Percentiles rank a stretch among this genome's conserved stretches.
Evolutionary conservation across 2,888 invertebrate species (phyloP).

Genomic region (Slavum lentiscoides): DNA sequence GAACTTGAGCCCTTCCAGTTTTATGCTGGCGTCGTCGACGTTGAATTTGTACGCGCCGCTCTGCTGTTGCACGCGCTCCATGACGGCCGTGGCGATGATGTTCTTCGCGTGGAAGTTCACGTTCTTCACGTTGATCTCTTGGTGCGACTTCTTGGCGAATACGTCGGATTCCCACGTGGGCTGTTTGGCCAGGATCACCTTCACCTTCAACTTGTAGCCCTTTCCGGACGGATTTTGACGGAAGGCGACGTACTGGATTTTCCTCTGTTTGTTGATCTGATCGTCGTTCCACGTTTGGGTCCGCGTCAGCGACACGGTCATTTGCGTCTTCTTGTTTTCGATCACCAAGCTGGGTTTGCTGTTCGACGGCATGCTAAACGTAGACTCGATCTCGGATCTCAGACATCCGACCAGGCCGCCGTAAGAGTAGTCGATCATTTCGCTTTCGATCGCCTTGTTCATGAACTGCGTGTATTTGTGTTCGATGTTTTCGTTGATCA

Average conservation of each 20-base stretch:
- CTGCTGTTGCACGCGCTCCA: constrained; percentile 9
- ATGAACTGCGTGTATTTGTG: background rate
- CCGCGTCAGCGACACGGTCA: background rate
- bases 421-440: constrained; percentile 36
- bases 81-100: constrained; percentile 27
- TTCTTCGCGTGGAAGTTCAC: constrained; percentile 32
- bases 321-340: constrained; percentile 21
- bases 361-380: background rate
- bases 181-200: constrained; percentile 8
- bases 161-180: constrained; percentile 28
- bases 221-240: constrained; percentile 11
- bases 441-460: constrained; percentile 25
- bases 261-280: background rate
- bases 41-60: constrained; percentile 21
- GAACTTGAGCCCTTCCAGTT: constrained; percentile 19
- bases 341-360: background rate
- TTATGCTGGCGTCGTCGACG: constrained; percentile 9
- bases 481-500: background rate
- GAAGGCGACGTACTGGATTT: constrained; percentile 16
- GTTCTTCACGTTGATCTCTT: constrained; percentile 1
- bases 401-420: constrained; percentile 28
- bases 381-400: constrained; percentile 9
- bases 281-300: background rate
- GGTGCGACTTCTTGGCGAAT: background rate
- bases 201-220: constrained; percentile 29